Evolutionary conservation across 2,888 invertebrate species (phyloP).

Genomic region (Imbricaverruca yamaguchii): DNA sequence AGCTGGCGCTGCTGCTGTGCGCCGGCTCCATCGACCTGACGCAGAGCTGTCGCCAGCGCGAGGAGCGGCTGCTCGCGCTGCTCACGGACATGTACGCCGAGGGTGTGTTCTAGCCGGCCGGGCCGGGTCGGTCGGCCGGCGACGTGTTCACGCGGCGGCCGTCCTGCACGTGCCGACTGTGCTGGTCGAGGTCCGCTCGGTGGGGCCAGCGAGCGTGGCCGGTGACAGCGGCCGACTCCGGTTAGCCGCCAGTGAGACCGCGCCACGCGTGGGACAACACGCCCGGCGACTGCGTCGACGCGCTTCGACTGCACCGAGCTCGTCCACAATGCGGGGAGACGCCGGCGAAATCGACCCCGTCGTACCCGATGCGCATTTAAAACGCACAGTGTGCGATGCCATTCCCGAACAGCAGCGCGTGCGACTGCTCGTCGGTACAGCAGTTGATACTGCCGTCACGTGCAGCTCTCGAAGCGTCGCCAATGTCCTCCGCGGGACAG

Average conservation of each 20-base stretch:
- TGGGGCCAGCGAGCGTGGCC: not conserved
- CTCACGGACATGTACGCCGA: constrained; percentile 63
- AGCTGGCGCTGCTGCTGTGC: constrained; percentile 65
- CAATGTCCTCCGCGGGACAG: too few relatives aligned
- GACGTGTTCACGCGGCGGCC: too few relatives aligned
- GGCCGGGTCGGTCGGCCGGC: not conserved
- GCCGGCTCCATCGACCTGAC: constrained; percentile 75
- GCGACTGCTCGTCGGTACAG: too few relatives aligned
- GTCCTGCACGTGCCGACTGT: not conserved
- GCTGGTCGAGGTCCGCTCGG: not conserved
- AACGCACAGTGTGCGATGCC: too few relatives aligned
- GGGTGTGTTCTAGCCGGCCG: constrained; percentile 49
- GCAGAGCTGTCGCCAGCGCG: constrained; percentile 64
- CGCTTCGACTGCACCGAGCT: not conserved
- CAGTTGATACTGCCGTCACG: too few relatives aligned
- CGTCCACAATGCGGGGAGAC: too few relatives aligned
- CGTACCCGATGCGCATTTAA: too few relatives aligned
- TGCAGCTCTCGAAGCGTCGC: too few relatives aligned
- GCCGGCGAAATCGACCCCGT: too few relatives aligned
- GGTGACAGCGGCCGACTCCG: not conserved
- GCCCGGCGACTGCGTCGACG: not conserved
- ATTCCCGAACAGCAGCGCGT: too few relatives aligned
- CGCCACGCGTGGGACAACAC: not conserved
- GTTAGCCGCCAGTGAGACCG: not conserved
- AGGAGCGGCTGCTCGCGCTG: constrained; percentile 63